A percentile compares a stretch with the other conserved stretches of the same genome.
Evolutionary conservation across 2,797 vertebrate genomes (phyloP).

Genomic region (Pogoniulus pusillus): DNA sequence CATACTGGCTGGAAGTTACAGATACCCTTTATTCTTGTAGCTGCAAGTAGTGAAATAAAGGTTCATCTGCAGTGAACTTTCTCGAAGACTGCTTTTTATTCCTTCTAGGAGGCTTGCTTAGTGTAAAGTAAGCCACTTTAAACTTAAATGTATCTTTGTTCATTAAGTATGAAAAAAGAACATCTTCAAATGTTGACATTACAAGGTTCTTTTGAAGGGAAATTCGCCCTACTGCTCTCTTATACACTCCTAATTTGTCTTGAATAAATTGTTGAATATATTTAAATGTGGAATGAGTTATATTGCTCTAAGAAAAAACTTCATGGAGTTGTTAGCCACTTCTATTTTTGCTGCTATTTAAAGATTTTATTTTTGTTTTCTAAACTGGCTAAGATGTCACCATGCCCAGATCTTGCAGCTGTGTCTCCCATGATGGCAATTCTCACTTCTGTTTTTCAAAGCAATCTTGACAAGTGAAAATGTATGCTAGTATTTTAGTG

Average conservation of each 20-base stretch:
- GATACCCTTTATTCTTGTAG: background rate
- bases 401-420: background rate
- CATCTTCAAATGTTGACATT: conserved; percentile 19
- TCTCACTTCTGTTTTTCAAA: background rate
- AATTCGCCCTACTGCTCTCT: background rate
- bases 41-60: background rate
- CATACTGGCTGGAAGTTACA: background rate
- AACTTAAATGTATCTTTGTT: background rate
- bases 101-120: background rate
- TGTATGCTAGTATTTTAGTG: background rate
- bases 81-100: background rate
- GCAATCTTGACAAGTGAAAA: background rate
- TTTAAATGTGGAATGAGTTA: background rate
- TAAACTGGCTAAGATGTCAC: background rate
- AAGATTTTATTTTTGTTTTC: background rate
- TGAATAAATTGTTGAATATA: conserved; percentile 44
- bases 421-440: background rate
- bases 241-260: background rate
- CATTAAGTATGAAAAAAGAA: conserved; percentile 13
- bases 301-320: background rate
- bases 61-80: background rate
- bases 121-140: background rate
- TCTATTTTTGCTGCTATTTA: background rate
- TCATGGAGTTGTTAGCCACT: background rate
- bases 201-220: background rate